Percentiles rank a stretch among this genome's conserved stretches.
These are phyloP conservation scores for Tethea ocularis DNA, from an alignment of 2,888 invertebrate genomes.

Conservation along the genomic window DNA sequence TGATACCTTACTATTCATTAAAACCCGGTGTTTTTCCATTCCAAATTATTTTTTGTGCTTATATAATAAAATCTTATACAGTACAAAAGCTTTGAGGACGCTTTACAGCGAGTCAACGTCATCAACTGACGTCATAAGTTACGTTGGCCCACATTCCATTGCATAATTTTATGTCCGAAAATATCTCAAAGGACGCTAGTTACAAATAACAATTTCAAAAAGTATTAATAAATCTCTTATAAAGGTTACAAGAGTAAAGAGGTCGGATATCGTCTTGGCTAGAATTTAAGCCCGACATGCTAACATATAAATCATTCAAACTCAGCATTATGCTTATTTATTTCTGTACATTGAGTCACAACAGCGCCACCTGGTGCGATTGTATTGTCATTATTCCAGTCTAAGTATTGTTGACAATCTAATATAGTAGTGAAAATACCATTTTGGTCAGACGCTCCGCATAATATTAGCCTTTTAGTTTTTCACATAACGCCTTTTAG, in stretches of 20 bases:
- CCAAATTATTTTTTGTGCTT: neutral
- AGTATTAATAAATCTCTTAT: neutral
- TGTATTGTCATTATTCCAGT: neutral
- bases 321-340: neutral
- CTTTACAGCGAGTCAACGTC: neutral
- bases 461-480: neutral
- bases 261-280: neutral
- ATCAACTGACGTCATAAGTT: neutral
- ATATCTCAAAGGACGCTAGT: too few relatives aligned
- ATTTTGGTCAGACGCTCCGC: neutral
- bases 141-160: neutral
- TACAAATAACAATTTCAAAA: too few relatives aligned
- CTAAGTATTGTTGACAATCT: neutral
- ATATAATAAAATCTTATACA: neutral
- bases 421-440: neutral
- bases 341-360: neutral
- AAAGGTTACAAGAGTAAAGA: too few relatives aligned
- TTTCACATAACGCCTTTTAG: neutral
- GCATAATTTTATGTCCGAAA: too few relatives aligned
- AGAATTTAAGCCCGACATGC: neutral
- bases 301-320: too few relatives aligned
- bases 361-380: too few relatives aligned
- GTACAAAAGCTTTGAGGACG: neutral
- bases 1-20: too few relatives aligned
- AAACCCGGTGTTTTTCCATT: neutral